A percentile compares a stretch with the other conserved stretches of the same genome.
These are phyloP conservation scores for Cheirogaleus medius DNA, from an alignment of 2,113 vertebrate species.

Conservation along the genomic window DNA sequence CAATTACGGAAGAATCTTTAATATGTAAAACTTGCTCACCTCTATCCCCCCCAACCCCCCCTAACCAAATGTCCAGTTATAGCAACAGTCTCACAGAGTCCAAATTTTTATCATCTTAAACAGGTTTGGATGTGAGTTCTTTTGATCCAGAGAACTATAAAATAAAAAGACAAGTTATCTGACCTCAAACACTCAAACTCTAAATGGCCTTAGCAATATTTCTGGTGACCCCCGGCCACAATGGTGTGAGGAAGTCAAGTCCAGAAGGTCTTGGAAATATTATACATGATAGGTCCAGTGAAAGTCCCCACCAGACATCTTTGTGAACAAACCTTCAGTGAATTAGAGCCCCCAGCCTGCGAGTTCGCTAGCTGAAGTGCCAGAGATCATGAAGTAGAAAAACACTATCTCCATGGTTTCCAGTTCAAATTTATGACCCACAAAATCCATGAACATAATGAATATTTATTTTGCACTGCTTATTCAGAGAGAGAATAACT, in stretches of 20 bases:
- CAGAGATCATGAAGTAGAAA: not conserved
- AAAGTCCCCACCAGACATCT: not conserved
- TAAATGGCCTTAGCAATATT: not conserved
- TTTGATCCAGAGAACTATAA: not conserved
- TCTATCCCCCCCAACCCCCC: not conserved
- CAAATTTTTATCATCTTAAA: not conserved
- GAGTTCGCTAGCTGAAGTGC: not conserved
- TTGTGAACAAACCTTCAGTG: not conserved
- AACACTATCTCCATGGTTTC: not conserved
- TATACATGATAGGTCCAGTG: not conserved
- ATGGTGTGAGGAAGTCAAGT: not conserved
- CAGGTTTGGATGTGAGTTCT: not conserved
- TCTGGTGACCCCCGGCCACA: not conserved
- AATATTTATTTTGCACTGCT: not conserved
- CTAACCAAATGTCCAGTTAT: not conserved
- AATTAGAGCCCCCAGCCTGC: not conserved
- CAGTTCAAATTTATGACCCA: not conserved
- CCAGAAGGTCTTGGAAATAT: not conserved
- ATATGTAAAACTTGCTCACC: not conserved
- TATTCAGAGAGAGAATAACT: not conserved
- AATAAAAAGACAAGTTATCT: not conserved
- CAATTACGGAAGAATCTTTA: not conserved
- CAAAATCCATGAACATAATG: not conserved
- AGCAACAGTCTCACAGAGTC: not conserved
- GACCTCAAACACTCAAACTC: not conserved